Conservation (phyloP, 2,113 vertebrate genomes). For the Salvelinus sp. region DNA sequence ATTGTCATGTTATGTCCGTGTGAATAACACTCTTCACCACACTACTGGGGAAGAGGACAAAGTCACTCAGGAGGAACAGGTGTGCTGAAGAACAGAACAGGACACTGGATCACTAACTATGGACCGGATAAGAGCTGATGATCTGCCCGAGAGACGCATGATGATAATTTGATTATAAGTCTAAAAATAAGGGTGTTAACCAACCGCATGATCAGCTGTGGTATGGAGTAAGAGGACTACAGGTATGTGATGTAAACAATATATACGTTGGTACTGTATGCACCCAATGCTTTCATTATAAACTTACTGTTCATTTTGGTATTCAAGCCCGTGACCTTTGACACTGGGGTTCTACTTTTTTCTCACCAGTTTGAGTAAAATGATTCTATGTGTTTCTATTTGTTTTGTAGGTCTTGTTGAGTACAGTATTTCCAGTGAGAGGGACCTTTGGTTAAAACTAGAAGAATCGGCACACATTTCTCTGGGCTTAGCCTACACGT, state of each 20-base stretch:
- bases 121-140: not conserved
- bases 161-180: slow-evolving; percentile 19
- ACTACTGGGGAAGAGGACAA: not conserved
- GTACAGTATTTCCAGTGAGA: slow-evolving; percentile 7
- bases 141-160: not conserved
- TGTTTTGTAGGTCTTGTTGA: not conserved
- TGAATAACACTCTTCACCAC: not conserved
- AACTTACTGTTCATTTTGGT: too few species aligned
- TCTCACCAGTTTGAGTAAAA: not conserved
- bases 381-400: not conserved
- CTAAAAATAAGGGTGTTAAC: too few species aligned
- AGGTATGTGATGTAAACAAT: not conserved
- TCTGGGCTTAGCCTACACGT: slow-evolving; percentile 9
- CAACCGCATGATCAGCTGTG: not conserved
- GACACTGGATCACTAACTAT: not conserved
- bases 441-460: slow-evolving; percentile 29
- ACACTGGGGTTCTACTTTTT: not conserved
- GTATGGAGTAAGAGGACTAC: not conserved
- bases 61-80: not conserved
- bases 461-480: slow-evolving; percentile 16
- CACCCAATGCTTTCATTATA: not conserved
- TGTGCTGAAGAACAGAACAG: not conserved
- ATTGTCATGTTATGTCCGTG: not conserved
- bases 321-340: not conserved
- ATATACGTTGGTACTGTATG: not conserved